Evolutionary conservation across 2,113 vertebrate species (phyloP).

Genomic region (Cebus imitator): DNA sequence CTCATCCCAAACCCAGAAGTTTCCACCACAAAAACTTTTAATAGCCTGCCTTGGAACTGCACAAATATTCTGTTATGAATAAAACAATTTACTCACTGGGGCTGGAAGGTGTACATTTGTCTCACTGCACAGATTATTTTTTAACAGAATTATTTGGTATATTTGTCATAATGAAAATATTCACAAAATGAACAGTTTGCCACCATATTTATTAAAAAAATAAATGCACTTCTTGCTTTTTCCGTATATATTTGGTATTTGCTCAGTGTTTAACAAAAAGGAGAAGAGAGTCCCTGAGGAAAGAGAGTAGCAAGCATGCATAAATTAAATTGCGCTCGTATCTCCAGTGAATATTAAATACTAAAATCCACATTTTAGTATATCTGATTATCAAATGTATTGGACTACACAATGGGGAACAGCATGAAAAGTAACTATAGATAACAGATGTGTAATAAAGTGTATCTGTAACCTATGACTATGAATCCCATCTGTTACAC

Average conservation of each 20-base stretch:
- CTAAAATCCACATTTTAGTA: conserved; percentile 45
- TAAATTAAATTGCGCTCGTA: conserved; percentile 56
- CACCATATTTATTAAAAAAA: neutral
- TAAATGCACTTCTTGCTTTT: conserved; percentile 23
- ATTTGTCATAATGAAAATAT: conserved; percentile 57
- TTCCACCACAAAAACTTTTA: conserved; percentile 61
- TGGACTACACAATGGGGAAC: neutral
- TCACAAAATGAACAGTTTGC: conserved; percentile 48
- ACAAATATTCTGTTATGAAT: neutral
- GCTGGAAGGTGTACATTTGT: conserved; percentile 22
- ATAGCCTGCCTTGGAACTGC: conserved; percentile 44
- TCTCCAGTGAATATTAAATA: conserved; percentile 60
- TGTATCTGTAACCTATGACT: neutral
- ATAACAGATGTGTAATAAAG: neutral
- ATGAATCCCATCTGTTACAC: neutral
- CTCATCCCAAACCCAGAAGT: neutral
- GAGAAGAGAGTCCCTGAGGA: conserved; percentile 27
- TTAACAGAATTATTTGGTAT: conserved; percentile 52
- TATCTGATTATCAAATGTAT: conserved; percentile 38
- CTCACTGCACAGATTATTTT: conserved; percentile 47
- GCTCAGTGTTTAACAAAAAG: conserved; percentile 37
- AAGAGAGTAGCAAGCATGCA: neutral
- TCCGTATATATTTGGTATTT: conserved; percentile 43
- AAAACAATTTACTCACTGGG: conserved; percentile 51
- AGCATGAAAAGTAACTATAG: neutral